Evolutionary conservation across 23 tunicate species (phyloP).

Genomic region (Halocynthia roretzi): DNA sequence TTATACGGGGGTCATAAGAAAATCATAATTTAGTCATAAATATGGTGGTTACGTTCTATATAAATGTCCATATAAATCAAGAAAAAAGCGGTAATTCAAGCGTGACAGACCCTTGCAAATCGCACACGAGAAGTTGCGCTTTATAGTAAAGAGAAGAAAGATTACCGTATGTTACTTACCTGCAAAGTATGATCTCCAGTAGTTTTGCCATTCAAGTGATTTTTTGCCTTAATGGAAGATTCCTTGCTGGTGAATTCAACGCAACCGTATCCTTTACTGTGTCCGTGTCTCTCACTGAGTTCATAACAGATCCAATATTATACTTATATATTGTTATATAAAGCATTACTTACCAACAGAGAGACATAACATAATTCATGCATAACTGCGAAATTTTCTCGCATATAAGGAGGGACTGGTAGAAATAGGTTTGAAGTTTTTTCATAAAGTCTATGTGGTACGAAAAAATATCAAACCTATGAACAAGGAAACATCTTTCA

Average conservation of each 20-base stretch:
- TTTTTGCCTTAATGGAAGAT: conserved; percentile 91
- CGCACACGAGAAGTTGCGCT: not conserved
- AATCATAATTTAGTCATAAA: not conserved
- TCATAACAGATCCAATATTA: too few relatives aligned
- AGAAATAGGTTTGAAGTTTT: too few relatives aligned
- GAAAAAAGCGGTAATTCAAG: too few relatives aligned
- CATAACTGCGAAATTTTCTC: too few relatives aligned
- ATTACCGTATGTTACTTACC: conserved; percentile 12
- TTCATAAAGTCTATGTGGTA: not conserved
- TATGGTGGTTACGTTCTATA: not conserved
- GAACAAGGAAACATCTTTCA: conserved; percentile 91
- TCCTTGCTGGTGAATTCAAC: conserved; percentile 96
- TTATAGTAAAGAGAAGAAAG: not conserved
- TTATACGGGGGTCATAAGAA: not conserved
- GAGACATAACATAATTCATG: too few relatives aligned
- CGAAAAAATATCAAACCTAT: conserved; percentile 33
- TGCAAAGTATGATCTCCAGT: conserved; percentile 45
- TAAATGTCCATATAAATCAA: not conserved
- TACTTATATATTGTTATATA: too few relatives aligned
- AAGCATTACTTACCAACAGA: too few relatives aligned
- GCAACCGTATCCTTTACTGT: conserved; percentile 89
- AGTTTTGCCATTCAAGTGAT: conserved; percentile 66
- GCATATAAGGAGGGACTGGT: too few relatives aligned
- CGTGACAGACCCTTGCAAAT: too few relatives aligned
- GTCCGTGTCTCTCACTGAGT: conserved; percentile 50